These are phyloP conservation scores for Hydractinia symbiolongicarpus DNA, from an alignment of 30 jellyfish, hydroid and myxozoan species.

Conservation along the genomic window DNA sequence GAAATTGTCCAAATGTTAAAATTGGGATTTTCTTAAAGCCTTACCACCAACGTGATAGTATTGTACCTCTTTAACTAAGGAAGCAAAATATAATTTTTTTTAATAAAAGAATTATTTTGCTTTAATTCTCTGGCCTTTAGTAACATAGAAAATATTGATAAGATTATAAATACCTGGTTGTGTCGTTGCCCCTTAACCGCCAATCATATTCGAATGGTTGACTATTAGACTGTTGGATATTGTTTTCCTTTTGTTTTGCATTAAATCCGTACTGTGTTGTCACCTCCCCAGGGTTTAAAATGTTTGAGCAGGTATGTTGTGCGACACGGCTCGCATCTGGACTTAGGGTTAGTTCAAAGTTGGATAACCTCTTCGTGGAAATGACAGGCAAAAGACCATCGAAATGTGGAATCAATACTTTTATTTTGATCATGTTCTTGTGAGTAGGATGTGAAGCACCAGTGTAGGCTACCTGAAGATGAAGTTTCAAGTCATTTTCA, in stretches of 20 bases:
- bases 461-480: constrained; percentile 50
- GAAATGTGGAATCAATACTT: constrained; percentile 80
- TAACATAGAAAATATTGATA: too few species aligned
- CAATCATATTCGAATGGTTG: constrained; percentile 70
- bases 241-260: constrained; percentile 22
- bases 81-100: too few species aligned
- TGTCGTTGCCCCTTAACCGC: constrained; percentile 69
- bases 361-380: constrained; percentile 74
- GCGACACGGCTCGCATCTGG: constrained; percentile 91
- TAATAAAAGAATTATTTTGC: too few species aligned
- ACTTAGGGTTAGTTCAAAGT: constrained; percentile 67
- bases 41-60: too few species aligned
- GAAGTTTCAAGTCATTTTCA: too few species aligned
- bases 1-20: too few species aligned
- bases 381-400: constrained; percentile 93
- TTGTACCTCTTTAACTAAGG: too few species aligned
- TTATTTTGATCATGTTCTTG: constrained; percentile 68
- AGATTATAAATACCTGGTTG: constrained; percentile 46
- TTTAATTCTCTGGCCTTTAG: too few species aligned
- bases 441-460: constrained; percentile 76
- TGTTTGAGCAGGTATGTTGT: constrained; percentile 85
- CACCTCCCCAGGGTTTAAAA: constrained; percentile 63
- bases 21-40: too few species aligned
- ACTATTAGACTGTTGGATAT: constrained; percentile 37
- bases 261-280: constrained; percentile 53